Percentiles rank a stretch among this genome's conserved stretches.
These are phyloP conservation scores for Pogonophryne albipinna DNA, from an alignment of 2,797 vertebrate species.

Conservation along the genomic window DNA sequence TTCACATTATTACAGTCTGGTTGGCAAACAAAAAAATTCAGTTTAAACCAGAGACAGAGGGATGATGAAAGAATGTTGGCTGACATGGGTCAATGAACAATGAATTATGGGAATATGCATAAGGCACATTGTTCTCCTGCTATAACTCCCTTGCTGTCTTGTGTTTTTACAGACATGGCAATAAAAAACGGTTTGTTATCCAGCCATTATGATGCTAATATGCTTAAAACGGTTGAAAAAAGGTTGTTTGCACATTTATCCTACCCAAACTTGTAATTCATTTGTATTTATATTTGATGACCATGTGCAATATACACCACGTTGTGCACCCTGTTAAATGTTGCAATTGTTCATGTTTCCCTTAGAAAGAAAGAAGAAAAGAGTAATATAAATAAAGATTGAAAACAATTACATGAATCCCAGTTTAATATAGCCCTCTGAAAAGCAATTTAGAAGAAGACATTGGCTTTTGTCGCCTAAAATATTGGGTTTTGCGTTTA, in stretches of 20 bases:
- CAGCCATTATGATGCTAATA: conserved; percentile 3
- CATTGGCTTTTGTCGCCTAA: not conserved
- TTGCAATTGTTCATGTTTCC: not conserved
- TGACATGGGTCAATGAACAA: conserved; percentile 44
- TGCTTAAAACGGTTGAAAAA: not conserved
- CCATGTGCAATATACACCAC: not conserved
- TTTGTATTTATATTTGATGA: no score
- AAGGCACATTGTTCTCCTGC: conserved; percentile 2
- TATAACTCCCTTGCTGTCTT: not conserved
- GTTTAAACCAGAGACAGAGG: conserved; percentile 21
- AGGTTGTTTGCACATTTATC: not conserved
- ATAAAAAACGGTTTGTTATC: conserved; percentile 8
- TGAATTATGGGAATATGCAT: conserved; percentile 34
- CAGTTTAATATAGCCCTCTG: not conserved
- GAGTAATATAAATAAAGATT: not conserved
- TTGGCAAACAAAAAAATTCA: conserved; percentile 33
- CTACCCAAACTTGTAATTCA: not conserved
- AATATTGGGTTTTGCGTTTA: not conserved
- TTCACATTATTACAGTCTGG: not conserved
- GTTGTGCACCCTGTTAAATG: not conserved
- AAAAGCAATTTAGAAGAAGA: conserved; percentile 3
- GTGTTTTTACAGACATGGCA: conserved; percentile 3
- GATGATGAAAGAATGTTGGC: conserved; percentile 40
- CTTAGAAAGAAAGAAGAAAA: not conserved
- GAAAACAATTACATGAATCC: not conserved